Conservation (phyloP, 2,113 vertebrate genomes). For the Ochotona princeps region DNA sequence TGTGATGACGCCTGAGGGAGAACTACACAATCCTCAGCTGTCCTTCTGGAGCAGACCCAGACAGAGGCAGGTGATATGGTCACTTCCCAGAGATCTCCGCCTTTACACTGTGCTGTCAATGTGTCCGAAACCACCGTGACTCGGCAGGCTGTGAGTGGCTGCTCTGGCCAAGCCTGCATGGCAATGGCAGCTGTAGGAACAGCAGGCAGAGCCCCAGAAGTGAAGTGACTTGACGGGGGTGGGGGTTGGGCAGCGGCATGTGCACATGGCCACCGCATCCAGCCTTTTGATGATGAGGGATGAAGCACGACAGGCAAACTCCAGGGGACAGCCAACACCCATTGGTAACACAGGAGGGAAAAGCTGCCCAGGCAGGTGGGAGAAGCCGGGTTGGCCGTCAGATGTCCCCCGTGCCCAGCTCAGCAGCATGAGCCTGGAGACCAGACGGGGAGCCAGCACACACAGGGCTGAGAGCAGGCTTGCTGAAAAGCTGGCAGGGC, state of each 20-base stretch:
- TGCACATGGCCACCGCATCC: conserved; percentile 26
- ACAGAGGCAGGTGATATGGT: not conserved
- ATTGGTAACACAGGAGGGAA: not conserved
- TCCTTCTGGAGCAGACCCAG: not conserved
- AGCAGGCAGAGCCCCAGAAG: conserved; percentile 62
- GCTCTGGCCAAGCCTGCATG: not conserved
- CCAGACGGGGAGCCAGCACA: not conserved
- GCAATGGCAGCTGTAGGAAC: conserved; percentile 61
- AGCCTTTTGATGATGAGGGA: conserved; percentile 47
- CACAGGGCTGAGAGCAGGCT: not conserved
- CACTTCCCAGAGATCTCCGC: not conserved
- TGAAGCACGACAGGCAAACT: not conserved
- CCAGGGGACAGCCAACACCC: not conserved
- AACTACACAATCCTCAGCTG: no score
- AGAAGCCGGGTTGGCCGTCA: not conserved
- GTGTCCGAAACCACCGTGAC: not conserved
- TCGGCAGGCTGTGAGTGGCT: not conserved
- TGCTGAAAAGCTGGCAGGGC: not conserved
- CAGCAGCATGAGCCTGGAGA: conserved; percentile 6
- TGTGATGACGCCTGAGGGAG: no score
- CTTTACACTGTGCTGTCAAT: conserved; percentile 29
- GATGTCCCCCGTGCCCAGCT: not conserved
- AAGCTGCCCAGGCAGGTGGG: not conserved
- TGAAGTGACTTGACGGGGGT: not conserved
- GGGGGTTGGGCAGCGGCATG: not conserved